Conservation (phyloP, 1,140 invertebrate species). For the Microplitis mediator region DNA sequence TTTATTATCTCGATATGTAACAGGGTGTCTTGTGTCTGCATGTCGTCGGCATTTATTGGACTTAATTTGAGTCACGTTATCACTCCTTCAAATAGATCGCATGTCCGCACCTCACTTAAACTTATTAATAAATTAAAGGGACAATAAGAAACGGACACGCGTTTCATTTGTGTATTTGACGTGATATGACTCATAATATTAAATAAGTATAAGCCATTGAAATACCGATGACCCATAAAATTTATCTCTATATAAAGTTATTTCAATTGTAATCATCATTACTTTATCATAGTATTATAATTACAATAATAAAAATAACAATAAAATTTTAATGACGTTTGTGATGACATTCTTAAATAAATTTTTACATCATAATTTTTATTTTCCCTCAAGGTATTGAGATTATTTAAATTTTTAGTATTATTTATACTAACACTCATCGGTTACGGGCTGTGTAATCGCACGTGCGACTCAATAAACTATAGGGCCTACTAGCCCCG, state of each 20-base stretch:
- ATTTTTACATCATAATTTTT: no score
- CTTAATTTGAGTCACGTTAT: conserved; percentile 39
- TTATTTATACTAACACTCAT: conserved; percentile 50
- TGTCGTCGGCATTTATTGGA: conserved; percentile 36
- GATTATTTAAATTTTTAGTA: neutral
- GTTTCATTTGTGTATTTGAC: neutral
- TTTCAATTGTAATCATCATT: no score
- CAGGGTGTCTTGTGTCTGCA: no score
- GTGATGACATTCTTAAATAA: no score
- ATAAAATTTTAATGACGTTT: no score
- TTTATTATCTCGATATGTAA: no score
- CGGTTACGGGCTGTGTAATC: conserved; percentile 44
- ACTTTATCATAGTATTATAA: no score
- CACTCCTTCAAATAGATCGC: conserved; percentile 33
- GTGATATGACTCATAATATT: conserved; percentile 5
- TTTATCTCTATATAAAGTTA: no score
- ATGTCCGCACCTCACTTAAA: conserved; percentile 6
- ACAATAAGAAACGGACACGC: conserved; percentile 17
- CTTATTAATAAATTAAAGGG: conserved; percentile 7
- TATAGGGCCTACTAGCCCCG: conserved; percentile 33
- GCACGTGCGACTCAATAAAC: conserved; percentile 36
- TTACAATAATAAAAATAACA: no score
- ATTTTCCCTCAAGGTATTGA: neutral
- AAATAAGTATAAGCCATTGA: conserved; percentile 2
- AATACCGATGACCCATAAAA: neutral